Conservation (phyloP, 2,113 vertebrate species). For the Poeciliopsis prolifica region DNA sequence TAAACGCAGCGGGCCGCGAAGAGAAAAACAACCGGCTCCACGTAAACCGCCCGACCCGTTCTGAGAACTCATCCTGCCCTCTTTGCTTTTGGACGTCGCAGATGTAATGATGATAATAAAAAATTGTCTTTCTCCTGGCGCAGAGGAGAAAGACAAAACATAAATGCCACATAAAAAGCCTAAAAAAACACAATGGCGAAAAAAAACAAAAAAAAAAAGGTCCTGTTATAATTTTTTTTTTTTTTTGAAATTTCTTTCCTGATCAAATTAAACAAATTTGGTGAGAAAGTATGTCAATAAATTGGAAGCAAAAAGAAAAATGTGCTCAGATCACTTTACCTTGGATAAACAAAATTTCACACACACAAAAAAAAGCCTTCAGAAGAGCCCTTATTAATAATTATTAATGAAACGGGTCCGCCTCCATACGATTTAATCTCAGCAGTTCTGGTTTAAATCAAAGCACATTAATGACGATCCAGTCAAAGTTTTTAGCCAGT, state of each 20-base stretch:
- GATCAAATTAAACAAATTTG: neutral
- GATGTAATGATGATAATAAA: neutral
- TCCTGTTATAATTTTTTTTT: neutral
- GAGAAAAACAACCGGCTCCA: constrained; percentile 1
- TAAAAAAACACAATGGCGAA: neutral
- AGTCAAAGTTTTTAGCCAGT: too few relatives aligned
- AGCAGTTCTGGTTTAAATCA: too few relatives aligned
- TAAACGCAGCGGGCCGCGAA: constrained; percentile 25
- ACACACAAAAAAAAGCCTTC: too few relatives aligned
- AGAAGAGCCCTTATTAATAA: too few relatives aligned
- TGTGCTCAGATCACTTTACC: too few relatives aligned
- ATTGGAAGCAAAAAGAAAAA: neutral
- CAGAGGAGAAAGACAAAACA: neutral
- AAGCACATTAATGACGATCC: too few relatives aligned
- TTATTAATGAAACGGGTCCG: too few relatives aligned
- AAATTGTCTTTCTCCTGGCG: neutral
- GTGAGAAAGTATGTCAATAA: neutral
- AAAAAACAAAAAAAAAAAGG: neutral
- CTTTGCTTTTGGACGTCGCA: neutral
- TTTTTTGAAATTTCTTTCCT: neutral
- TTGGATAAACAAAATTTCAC: too few relatives aligned
- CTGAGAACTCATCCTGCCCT: neutral
- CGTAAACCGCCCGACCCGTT: constrained; percentile 21
- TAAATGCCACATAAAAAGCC: neutral
- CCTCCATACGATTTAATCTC: too few relatives aligned